A percentile compares a stretch with the other conserved stretches of the same genome.
phyloP scores from a whole-genome alignment of 1,140 invertebrate genomes.

The Orchesella cincta region DNA sequence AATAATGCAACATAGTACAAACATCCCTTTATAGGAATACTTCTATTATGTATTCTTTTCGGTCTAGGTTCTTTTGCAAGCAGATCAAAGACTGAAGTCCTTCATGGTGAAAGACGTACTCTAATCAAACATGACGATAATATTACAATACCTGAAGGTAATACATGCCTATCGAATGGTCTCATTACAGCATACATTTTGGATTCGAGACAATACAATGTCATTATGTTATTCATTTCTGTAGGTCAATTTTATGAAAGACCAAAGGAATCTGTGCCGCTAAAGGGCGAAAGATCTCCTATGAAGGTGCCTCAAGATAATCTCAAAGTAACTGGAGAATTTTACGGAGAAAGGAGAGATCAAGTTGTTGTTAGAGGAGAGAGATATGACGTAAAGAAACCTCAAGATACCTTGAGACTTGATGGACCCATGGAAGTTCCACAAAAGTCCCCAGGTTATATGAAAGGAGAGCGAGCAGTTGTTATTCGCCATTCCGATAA shows the following conservation, averaged over 20 bases:
- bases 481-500: conserved; percentile 62
- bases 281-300: conserved; percentile 18
- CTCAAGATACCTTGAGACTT: conserved; percentile 55
- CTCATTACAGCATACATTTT: neutral
- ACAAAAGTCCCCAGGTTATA: conserved; percentile 44
- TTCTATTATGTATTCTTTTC: conserved; percentile 4
- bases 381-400: conserved; percentile 54
- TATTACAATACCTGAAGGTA: neutral
- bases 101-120: neutral
- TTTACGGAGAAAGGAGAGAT: conserved; percentile 56
- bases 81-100: conserved; percentile 5
- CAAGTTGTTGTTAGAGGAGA: conserved; percentile 50
- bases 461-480: conserved; percentile 55
- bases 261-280: neutral
- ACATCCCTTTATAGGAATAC: too few relatives aligned
- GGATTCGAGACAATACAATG: neutral
- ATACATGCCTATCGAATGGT: neutral
- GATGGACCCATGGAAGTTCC: conserved; percentile 54
- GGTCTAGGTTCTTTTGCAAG: neutral
- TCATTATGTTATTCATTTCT: neutral
- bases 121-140: conserved; percentile 8
- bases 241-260: conserved; percentile 30
- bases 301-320: conserved; percentile 50
- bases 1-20: too few relatives aligned
- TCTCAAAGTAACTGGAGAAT: conserved; percentile 62